Percentiles rank a stretch among this genome's conserved stretches.
Evolutionary conservation across 37 sponge, comb jelly and placozoan genomes (phyloP).

Genomic region (Beroe ovata): DNA sequence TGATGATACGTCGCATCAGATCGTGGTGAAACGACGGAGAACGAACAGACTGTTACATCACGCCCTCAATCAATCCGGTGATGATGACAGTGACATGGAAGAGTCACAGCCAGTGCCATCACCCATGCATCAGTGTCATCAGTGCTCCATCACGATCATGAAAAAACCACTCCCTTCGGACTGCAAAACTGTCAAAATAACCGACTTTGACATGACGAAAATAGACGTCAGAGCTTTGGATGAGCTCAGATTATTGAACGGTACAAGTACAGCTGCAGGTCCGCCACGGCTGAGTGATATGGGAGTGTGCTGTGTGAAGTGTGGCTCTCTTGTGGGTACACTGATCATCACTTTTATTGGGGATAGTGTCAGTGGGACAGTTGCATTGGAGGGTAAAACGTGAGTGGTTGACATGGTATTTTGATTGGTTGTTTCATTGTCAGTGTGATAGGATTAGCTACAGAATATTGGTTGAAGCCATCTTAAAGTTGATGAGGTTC

Average conservation of each 20-base stretch:
- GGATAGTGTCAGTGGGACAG: neutral
- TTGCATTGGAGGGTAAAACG: neutral
- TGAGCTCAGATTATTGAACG: neutral
- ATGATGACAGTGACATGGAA: neutral
- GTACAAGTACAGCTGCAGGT: neutral
- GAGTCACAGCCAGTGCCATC: neutral
- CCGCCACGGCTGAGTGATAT: neutral
- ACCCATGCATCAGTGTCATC: neutral
- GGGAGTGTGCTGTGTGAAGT: conserved; percentile 3
- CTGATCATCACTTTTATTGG: neutral
- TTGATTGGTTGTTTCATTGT: conserved; percentile 1
- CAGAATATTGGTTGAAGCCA: too few species aligned
- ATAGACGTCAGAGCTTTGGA: conserved; percentile 5
- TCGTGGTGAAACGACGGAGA: conserved; percentile 32
- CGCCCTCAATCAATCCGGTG: neutral
- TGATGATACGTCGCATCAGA: neutral
- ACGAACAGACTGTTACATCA: neutral
- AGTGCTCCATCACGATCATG: neutral
- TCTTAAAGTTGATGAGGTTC: too few species aligned
- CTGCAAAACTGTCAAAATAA: neutral
- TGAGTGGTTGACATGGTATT: neutral
- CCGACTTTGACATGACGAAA: neutral
- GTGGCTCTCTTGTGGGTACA: neutral
- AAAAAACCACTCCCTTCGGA: neutral
- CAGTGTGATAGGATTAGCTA: too few species aligned